A percentile compares a stretch with the other conserved stretches of the same genome.
These are phyloP conservation scores for Oeneis ivallda DNA, from an alignment of 2,888 invertebrate species.

Conservation along the genomic window DNA sequence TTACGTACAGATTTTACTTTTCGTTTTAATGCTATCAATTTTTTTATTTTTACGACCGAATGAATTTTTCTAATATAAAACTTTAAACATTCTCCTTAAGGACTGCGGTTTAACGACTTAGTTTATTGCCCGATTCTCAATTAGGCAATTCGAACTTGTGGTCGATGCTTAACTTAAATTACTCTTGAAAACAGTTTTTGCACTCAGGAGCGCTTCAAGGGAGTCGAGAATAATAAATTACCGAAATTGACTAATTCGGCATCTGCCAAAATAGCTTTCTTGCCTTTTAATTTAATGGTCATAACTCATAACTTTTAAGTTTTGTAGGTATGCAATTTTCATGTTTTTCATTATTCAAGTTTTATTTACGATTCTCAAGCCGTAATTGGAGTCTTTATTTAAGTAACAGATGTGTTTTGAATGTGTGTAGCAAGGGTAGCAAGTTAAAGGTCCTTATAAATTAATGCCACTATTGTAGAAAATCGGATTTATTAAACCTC, in stretches of 20 bases:
- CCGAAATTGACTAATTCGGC: conserved; percentile 22
- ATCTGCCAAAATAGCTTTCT: conserved; percentile 8
- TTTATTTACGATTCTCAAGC: neutral
- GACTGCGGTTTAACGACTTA: conserved; percentile 38
- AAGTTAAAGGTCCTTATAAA: too few species aligned
- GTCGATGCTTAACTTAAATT: conserved; percentile 39
- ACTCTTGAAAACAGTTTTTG: conserved; percentile 38
- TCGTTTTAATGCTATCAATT: conserved; percentile 23
- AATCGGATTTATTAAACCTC: too few species aligned
- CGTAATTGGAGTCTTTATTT: neutral
- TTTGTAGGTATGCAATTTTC: neutral
- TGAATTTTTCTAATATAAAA: conserved; percentile 34
- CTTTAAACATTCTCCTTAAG: conserved; percentile 32
- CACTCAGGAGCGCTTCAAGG: conserved; percentile 26
- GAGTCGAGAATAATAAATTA: conserved; percentile 32
- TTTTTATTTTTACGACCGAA: conserved; percentile 24
- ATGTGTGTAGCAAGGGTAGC: too few species aligned
- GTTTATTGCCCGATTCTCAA: conserved; percentile 39
- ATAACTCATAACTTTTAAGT: neutral
- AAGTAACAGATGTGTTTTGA: neutral
- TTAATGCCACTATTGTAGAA: too few species aligned
- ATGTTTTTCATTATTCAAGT: neutral
- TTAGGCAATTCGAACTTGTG: conserved; percentile 39
- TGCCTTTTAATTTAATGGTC: neutral
- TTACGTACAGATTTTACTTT: conserved; percentile 22